Conservation (phyloP, 2,888 invertebrate species). For the Ophion ventricosus region DNA sequence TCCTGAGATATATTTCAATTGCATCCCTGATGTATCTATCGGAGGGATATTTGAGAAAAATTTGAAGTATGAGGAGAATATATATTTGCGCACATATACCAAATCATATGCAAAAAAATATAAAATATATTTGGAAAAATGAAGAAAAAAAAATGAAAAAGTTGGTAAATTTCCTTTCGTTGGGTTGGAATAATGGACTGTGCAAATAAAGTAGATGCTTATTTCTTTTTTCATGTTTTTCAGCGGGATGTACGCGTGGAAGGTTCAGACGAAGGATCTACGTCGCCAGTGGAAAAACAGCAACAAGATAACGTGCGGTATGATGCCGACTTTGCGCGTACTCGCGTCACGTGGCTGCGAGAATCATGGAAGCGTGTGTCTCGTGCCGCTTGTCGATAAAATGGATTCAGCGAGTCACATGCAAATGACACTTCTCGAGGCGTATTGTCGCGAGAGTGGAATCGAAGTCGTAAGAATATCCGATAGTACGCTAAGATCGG, state of each 20-base stretch:
- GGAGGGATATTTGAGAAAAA: background rate
- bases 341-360: slow-evolving; percentile 87
- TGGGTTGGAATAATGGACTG: too few species aligned
- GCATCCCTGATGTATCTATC: background rate
- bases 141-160: background rate
- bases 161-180: background rate
- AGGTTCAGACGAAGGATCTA: slow-evolving; percentile 58
- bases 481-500: slow-evolving; percentile 70
- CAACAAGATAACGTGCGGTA: slow-evolving; percentile 85
- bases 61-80: too few species aligned
- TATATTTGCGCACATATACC: background rate
- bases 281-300: slow-evolving; percentile 83
- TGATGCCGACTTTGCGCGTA: slow-evolving; percentile 86
- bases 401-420: slow-evolving; percentile 91
- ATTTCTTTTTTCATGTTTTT: slow-evolving; percentile 60
- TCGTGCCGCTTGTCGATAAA: slow-evolving; percentile 86
- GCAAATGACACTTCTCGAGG: slow-evolving; percentile 90
- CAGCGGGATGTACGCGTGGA: slow-evolving; percentile 71
- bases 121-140: background rate
- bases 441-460: slow-evolving; percentile 91
- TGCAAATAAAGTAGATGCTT: background rate
- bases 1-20: background rate
- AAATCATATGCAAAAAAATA: background rate
- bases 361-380: slow-evolving; percentile 81
- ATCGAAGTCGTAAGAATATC: slow-evolving; percentile 90